A percentile compares a stretch with the other conserved stretches of the same genome.
phyloP scores from a whole-genome alignment of 1,140 invertebrate genomes.

The Drosophila parvula region DNA sequence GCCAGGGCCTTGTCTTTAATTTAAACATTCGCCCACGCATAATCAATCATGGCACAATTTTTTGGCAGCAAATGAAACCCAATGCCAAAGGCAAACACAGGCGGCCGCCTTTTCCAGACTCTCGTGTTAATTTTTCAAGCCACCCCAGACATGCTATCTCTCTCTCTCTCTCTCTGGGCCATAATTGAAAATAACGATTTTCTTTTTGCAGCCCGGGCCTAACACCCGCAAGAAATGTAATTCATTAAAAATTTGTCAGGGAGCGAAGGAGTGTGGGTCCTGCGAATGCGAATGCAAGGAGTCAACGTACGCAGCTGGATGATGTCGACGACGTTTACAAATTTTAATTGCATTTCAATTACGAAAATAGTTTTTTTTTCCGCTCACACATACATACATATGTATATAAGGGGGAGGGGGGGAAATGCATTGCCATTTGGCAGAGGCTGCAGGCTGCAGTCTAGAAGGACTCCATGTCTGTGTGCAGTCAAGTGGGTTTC shows the following conservation, averaged over 20 bases:
- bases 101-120: constrained; percentile 41
- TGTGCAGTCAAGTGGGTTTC: constrained; percentile 58
- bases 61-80: constrained; percentile 65
- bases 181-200: constrained; percentile 82
- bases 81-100: constrained; percentile 42
- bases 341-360: constrained; percentile 82
- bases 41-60: constrained; percentile 76
- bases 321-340: constrained; percentile 59
- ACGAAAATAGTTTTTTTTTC: constrained; percentile 65
- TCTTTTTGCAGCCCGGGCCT: constrained; percentile 46
- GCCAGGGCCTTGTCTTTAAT: constrained; percentile 66
- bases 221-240: constrained; percentile 80
- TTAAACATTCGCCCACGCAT: constrained; percentile 74
- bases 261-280: not conserved
- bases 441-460: constrained; percentile 42
- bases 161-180: constrained; percentile 19
- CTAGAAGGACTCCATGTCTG: constrained; percentile 41
- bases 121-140: constrained; percentile 5
- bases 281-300: constrained; percentile 27
- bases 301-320: constrained; percentile 63
- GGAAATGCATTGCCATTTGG: constrained; percentile 28
- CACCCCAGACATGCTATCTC: constrained; percentile 7
- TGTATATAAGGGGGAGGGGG: too few species aligned
- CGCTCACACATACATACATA: not conserved
- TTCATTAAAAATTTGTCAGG: constrained; percentile 71